Evolutionary conservation across 1,140 invertebrate species (phyloP).

Genomic region (Stratiolaelaps scimitus): DNA sequence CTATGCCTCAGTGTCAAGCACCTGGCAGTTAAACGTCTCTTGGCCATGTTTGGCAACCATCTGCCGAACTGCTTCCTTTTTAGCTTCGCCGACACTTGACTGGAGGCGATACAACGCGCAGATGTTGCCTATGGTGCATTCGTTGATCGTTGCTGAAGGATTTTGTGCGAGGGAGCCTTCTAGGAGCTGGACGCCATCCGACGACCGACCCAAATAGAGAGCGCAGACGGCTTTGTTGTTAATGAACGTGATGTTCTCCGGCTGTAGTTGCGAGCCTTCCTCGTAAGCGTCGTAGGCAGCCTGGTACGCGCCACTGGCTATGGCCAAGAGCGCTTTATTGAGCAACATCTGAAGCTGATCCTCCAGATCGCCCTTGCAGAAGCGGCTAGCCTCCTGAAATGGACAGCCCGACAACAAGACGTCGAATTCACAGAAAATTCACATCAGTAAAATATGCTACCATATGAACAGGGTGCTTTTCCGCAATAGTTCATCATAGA

Average conservation of each 20-base stretch:
- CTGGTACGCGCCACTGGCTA: constrained; percentile 6
- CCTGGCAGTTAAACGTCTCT: constrained; percentile 22
- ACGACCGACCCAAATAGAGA: constrained; percentile 14
- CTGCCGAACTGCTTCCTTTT: neutral
- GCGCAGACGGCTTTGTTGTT: constrained; percentile 19
- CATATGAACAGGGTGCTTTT: too few species aligned
- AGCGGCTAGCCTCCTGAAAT: neutral
- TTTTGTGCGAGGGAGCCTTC: neutral
- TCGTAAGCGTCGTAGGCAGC: constrained; percentile 4
- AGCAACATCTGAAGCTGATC: constrained; percentile 2
- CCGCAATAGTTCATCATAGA: too few species aligned
- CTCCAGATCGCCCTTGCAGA: neutral
- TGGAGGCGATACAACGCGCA: constrained; percentile 19
- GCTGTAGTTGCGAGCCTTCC: neutral
- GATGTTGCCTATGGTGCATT: constrained; percentile 18
- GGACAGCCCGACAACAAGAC: too few species aligned
- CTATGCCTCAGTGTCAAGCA: neutral
- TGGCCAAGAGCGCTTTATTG: constrained; percentile 1
- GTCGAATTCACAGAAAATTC: too few species aligned
- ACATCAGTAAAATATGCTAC: too few species aligned
- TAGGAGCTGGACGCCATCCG: constrained; percentile 1
- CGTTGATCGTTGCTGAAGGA: neutral
- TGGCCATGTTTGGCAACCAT: constrained; percentile 6
- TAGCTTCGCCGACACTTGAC: neutral
- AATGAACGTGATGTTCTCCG: constrained; percentile 1